Evolutionary conservation across 2,797 vertebrate genomes (phyloP), one percentile per base, ranked within the genome.

Genomic region (Hyperoplus immaculatus): DNA sequence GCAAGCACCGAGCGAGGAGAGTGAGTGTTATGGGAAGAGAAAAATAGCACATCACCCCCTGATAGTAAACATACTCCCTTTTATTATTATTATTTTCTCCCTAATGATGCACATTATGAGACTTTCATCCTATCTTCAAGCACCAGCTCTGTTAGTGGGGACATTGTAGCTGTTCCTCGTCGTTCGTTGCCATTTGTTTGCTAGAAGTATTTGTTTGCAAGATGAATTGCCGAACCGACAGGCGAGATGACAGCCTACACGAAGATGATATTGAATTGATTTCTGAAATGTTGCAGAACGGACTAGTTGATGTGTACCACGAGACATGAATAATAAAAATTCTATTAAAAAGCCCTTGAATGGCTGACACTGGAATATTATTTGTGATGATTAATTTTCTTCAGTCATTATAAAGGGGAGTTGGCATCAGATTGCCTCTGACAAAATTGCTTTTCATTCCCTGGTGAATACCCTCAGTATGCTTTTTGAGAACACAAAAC

Each of bases 301-400:
- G 95, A 96, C 93, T 95, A 92, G 95, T 96, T 96, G 96, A 97
- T 96, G 95, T 96, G 96, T 95, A 94, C 94, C 92, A 94, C 90
- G 92, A 97, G 96, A 96, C 96, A 96, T 95, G 96, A 97, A 97
- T 98, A 96, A 96, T 97, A 96, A 97, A 97, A 97, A 97, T 98
- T 97, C 96, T 97, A 98, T 98, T 98, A 97, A 97, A 97, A 96
- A 95, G 95, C 96, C 95, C 96, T 95, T 97, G 95, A 97, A 96
- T 93, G 93, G 96, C 95, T 96, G 97, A 97, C 96, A 96, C 96
- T 94, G 92, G 96, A 96, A 96, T 96, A 96, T 98, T 97, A 97
- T 97, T 97, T 96, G 93, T 92, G 90, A 97, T 97, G 97, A 98
- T 97, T 97, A 97, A 97, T 97, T 97, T 97, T 96, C 96, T 96